Evolutionary conservation across 1,140 invertebrate species (phyloP).

Genomic region (Anastrepha obliqua): DNA sequence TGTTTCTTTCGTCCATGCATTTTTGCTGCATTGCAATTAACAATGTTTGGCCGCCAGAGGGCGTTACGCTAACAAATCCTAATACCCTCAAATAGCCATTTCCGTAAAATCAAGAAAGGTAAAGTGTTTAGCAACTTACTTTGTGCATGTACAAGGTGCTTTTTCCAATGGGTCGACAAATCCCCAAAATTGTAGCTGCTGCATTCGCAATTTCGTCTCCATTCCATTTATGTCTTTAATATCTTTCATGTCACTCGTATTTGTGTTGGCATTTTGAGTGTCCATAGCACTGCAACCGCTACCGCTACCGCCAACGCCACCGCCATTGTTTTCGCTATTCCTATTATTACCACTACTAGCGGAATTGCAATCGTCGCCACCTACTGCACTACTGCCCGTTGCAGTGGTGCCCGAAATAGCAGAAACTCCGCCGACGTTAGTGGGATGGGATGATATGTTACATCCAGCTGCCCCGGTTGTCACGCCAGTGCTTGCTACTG

Average conservation of each 20-base stretch:
- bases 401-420: conserved; percentile 4
- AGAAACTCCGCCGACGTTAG: not conserved
- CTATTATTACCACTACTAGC: conserved; percentile 50
- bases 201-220: conserved; percentile 64
- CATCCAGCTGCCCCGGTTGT: not conserved
- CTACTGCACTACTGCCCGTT: not conserved
- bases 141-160: conserved; percentile 86
- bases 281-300: conserved; percentile 1
- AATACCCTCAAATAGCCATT: too few species aligned
- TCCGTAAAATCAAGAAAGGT: not conserved
- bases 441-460: conserved; percentile 19
- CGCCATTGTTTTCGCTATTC: not conserved
- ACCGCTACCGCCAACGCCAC: not conserved
- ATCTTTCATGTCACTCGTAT: not conserved
- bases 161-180: conserved; percentile 90
- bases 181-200: conserved; percentile 80
- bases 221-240: conserved; percentile 55
- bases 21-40: not conserved
- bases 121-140: conserved; percentile 76
- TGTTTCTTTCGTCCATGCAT: not conserved
- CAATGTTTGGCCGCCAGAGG: not conserved
- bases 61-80: too few species aligned
- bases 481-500: not conserved
- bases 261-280: conserved; percentile 6
- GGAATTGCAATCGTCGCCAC: not conserved